These are phyloP conservation scores for Lepus townsendii DNA, from an alignment of 2,797 vertebrate genomes.

Conservation along the genomic window DNA sequence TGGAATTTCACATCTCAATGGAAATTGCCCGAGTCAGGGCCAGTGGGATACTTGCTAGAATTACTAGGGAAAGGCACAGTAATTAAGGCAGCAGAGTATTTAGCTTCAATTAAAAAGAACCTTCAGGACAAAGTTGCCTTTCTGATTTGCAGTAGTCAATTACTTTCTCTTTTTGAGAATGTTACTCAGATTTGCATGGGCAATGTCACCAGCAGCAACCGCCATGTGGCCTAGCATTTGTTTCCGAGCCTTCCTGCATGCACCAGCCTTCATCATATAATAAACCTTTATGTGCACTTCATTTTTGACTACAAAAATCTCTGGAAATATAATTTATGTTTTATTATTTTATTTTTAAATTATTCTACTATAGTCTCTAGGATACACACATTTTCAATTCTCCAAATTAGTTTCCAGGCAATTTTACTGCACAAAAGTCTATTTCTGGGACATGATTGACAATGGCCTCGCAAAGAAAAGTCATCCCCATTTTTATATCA, in stretches of 20 bases:
- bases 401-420: conserved; percentile 58
- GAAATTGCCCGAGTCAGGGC: neutral
- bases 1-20: conserved; percentile 46
- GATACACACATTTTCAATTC: conserved; percentile 32
- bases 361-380: conserved; percentile 47
- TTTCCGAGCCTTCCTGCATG: neutral
- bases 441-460: neutral
- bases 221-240: neutral
- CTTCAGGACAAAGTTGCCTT: conserved; percentile 23
- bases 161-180: neutral
- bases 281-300: neutral
- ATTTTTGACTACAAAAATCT: neutral
- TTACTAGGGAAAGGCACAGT: neutral
- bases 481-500: neutral
- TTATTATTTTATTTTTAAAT: conserved; percentile 49
- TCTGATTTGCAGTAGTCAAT: neutral
- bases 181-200: neutral
- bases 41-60: neutral
- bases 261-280: neutral
- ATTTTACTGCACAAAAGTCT: conserved; percentile 50
- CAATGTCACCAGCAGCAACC: neutral
- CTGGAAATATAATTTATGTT: conserved; percentile 4
- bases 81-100: conserved; percentile 47
- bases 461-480: neutral
- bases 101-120: conserved; percentile 28